Conservation (phyloP, 2,797 vertebrate species). For the Chaunax sp. region DNA sequence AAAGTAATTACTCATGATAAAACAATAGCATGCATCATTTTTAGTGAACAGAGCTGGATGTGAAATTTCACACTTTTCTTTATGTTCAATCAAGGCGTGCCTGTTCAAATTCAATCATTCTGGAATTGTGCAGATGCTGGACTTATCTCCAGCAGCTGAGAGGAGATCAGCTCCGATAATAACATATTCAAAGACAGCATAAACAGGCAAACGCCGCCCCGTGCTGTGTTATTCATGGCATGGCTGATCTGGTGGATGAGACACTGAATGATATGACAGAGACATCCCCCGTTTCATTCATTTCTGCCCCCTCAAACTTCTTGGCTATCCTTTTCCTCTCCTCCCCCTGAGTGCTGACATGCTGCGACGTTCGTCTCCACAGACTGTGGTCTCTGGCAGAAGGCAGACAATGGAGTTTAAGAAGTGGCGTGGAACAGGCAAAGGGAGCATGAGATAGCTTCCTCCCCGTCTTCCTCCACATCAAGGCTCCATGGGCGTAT, state of each 20-base stretch:
- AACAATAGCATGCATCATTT: slow-evolving; percentile 55
- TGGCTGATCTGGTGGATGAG: slow-evolving; percentile 40
- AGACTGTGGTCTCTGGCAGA: slow-evolving; percentile 69
- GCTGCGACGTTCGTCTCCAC: slow-evolving; percentile 59
- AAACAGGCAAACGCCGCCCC: slow-evolving; percentile 9
- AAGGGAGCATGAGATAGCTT: slow-evolving; percentile 61
- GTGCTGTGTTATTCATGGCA: slow-evolving; percentile 32
- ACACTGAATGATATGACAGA: slow-evolving; percentile 42
- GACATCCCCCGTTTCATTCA: slow-evolving; percentile 18
- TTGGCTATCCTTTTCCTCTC: slow-evolving; percentile 33
- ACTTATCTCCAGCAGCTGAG: slow-evolving; percentile 26
- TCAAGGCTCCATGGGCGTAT: slow-evolving; percentile 49
- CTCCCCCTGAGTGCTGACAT: slow-evolving; percentile 48
- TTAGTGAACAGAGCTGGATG: slow-evolving; percentile 55
- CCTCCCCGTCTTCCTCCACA: slow-evolving; percentile 54
- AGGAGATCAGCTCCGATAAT: slow-evolving; percentile 46
- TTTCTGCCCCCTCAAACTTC: slow-evolving; percentile 23
- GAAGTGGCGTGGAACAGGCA: slow-evolving; percentile 73
- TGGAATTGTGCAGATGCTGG: slow-evolving; percentile 40
- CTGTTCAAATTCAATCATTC: slow-evolving; percentile 57
- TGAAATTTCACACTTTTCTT: slow-evolving; percentile 66
- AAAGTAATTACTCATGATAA: slow-evolving; percentile 44
- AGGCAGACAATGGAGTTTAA: slow-evolving; percentile 71
- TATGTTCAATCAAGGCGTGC: slow-evolving; percentile 54
- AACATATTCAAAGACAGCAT: slow-evolving; percentile 33